Evolutionary conservation across 2,797 vertebrate species (phyloP), one percentile per base, ranked within the genome.

Genomic region (Typhlichthys subterraneus): DNA sequence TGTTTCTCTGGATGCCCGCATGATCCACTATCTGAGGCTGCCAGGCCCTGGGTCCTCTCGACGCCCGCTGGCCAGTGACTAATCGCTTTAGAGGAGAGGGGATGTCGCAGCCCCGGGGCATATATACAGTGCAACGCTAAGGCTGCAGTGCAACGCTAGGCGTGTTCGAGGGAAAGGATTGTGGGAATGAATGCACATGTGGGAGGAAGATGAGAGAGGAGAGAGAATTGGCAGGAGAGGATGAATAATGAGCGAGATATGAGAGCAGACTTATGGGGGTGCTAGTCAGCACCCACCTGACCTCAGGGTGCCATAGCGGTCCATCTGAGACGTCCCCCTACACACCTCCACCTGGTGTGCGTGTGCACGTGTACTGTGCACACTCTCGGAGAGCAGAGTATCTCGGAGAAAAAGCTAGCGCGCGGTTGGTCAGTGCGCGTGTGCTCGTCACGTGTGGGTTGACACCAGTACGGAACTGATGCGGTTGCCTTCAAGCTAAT

Each of bases 401-500:
- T 59, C 53, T 65, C 65, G 38, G 53, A 69, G 61, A 61, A 61
- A 70, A 75, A 50, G 53, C 47, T 15, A 46, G 48, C 67, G 67
- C 75, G 80, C 68, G 14, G 15, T 52, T 8, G 45, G 14, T 51
- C 66, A 72, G 52, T 57, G 75, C 70, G 63, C 53, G 4, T 53
- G 9, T 55, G 70, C 87, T 63, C 88, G 89, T 87, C 77, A 87
- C 89, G 88, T 89, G 85, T 86, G 86, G 70, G 79, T 83, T 57
- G 80, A 86, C 59, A 52, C 12, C 45, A 68, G 77, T 90, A 83
- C 72, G 88, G 87, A 80, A 90, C 87, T 84, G 72, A 91, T 86
- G 76, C 55, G 17, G 45, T 70, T 56, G 77, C 87, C 80, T 76
- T 64, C 74, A 78, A 83, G 86, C 70, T 75, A 63, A 79, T 82